Evolutionary conservation across 2,888 invertebrate genomes (phyloP), one percentile per base, ranked within the genome.

Genomic region (Furcula furcula): DNA sequence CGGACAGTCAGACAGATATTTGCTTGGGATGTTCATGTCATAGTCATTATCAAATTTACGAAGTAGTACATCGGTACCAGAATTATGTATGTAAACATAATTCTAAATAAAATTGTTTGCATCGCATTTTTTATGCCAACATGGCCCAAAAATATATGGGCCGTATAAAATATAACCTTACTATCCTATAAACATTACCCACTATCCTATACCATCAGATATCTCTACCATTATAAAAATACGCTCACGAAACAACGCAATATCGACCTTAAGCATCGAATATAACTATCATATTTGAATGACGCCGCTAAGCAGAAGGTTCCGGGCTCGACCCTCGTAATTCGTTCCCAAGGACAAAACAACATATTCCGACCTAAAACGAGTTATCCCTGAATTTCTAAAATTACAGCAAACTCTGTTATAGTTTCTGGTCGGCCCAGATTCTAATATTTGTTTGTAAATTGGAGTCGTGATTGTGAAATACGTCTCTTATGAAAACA

Each of bases 341-440:
- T 67, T 69, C 53, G 54, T 44, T 34, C 29, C 40, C 50, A 55
- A 67, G 64, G 68, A 57, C 65, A 59, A 59, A 71, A 65, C 62
- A 63, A 59, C 60, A 63, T 53, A 56, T 61, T 66, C 57, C 40
- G 45, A 46, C 48, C 51, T 51, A 45, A 56, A 64, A 59, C 53
- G 52, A 56, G 56, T 67, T 50, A 52, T 44, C 54, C 50, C 31
- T 40, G 46, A 57, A 62, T 64, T 58, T 64, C 49, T 42, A 46
- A 61, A 69, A 66, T 59, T 66, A 57, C 51, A 59, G 2, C 32
- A 45, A 58, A 59, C 49, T 61, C 54, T 52, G 51, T 47, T 44
- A 50, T 54, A 41, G 49, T 54, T 55, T 53, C 46, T 51, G 51
- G 58, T 58, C 53, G 31, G 7, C 29, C 31, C 34, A 7, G 20